Percentiles rank a stretch among this genome's conserved stretches.
Evolutionary conservation across 2,113 vertebrate genomes (phyloP).

Genomic region (Neolamprologus variostigma): DNA sequence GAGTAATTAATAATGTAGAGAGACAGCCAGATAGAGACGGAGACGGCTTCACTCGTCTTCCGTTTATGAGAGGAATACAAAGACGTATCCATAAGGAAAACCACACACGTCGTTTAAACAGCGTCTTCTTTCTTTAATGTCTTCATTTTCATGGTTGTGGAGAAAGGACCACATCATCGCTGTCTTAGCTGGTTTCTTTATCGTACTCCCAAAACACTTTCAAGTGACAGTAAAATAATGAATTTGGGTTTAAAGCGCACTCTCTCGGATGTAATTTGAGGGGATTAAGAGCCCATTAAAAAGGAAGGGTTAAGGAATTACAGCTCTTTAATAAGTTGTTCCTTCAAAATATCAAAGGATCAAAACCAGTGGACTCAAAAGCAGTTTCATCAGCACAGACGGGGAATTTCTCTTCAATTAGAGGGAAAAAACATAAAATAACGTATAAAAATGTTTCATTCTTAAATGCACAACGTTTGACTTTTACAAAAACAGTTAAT

Average conservation of each 20-base stretch:
- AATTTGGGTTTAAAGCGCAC: neutral
- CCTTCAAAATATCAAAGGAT: neutral
- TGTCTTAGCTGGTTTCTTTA: neutral
- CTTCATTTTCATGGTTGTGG: neutral
- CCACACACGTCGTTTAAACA: neutral
- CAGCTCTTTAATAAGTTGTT: neutral
- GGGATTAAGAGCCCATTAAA: neutral
- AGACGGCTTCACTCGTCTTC: neutral
- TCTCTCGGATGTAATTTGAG: neutral
- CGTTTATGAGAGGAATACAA: neutral
- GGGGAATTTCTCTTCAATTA: accelerated
- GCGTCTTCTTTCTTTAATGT: neutral
- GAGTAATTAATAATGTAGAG: conserved; percentile 36
- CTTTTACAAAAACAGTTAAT: neutral
- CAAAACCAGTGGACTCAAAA: neutral
- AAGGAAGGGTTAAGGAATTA: neutral
- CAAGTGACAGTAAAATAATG: neutral
- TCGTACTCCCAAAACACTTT: neutral
- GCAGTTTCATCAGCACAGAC: neutral
- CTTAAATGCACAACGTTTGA: neutral
- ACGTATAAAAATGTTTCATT: neutral
- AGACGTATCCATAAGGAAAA: neutral
- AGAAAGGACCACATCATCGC: neutral
- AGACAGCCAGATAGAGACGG: neutral
- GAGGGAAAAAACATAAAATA: neutral